Evolutionary conservation across 53 echinoderm and acorn worm species (phyloP), one percentile per base, ranked within the genome.

Genomic region (Echinometra lucunter): DNA sequence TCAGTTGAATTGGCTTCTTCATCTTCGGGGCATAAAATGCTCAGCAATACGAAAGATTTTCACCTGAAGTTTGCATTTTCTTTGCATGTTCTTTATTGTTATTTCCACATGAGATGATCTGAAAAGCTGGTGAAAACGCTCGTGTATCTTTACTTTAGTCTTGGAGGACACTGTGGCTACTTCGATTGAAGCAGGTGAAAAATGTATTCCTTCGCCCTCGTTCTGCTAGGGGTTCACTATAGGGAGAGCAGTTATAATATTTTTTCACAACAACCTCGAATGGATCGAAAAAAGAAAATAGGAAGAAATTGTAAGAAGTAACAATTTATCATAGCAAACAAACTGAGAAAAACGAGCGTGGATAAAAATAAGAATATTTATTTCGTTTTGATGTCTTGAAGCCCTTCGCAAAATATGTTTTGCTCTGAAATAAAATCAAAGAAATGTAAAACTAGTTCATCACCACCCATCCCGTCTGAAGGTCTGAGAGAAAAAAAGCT

Each of bases 131-230:
- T 18, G 38, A 40, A 78, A 35, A 78, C 42, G 78, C 21, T 78
- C 21, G 38, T 42, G 78, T 35, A 78, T 40, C 78, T 35, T 78
- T 30, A 78, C 40, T 38, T 78, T 19, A 78, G 38, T 78, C 78
- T 42, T 35, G 72, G 35, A 28, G 72, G 35, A 2, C 28, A 72
- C 10, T 3, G 38, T 40, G 78, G 38, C 38, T 78, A 42, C 13
- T 78, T 53, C 78, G 72, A 30, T 30, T 38, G 78, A 35, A 78
- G 78, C 78, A 78, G 78, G 78, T 78, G 78, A 42, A 78, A 42
- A 53, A 11, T 9, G 6, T 38, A 78, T 78, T 0, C 21, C 38
- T 40, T 42, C 78, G 78, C 5, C 78, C 78, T 78, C 40, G 78
- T 78, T 78, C 18, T 78, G 17, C 38, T 7, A 78, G 78, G 42